These are phyloP conservation scores for Synergus umbraculus DNA, from an alignment of 2,888 invertebrate genomes.

Conservation along the genomic window DNA sequence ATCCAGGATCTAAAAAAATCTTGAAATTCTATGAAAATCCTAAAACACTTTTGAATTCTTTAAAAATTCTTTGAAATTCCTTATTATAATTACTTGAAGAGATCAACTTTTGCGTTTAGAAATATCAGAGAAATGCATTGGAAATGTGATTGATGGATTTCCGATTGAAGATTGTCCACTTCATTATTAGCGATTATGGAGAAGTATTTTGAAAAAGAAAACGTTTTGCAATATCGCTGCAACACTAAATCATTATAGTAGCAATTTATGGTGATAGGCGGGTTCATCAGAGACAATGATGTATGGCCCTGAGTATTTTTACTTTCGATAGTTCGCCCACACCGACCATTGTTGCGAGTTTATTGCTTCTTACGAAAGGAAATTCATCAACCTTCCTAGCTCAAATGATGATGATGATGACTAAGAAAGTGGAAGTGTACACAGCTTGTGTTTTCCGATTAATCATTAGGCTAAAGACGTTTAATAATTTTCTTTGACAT, in stretches of 20 bases:
- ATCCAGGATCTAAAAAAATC: too few relatives aligned
- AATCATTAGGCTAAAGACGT: neutral
- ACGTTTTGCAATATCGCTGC: slow-evolving; percentile 2
- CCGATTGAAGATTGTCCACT: neutral
- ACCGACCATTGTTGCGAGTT: slow-evolving; percentile 8
- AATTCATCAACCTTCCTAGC: slow-evolving; percentile 12
- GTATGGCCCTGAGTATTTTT: slow-evolving; percentile 35
- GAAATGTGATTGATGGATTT: neutral
- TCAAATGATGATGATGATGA: neutral
- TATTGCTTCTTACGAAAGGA: slow-evolving; percentile 7
- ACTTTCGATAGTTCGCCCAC: slow-evolving; percentile 35
- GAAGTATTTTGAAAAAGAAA: slow-evolving; percentile 1
- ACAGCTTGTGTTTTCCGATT: slow-evolving; percentile 5
- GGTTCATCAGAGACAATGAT: slow-evolving; percentile 25
- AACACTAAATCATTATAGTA: slow-evolving; percentile 17
- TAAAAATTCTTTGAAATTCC: too few relatives aligned
- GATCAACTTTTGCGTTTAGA: too few relatives aligned
- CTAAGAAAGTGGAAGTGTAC: slow-evolving; percentile 18
- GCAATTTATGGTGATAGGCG: slow-evolving; percentile 30
- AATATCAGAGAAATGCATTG: neutral
- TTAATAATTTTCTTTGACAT: neutral
- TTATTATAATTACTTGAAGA: too few relatives aligned
- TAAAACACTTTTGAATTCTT: too few relatives aligned
- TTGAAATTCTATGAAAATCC: too few relatives aligned
- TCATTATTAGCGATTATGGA: neutral